Conservation (phyloP, 1,140 invertebrate genomes). For the Drosophila lacertosa region DNA sequence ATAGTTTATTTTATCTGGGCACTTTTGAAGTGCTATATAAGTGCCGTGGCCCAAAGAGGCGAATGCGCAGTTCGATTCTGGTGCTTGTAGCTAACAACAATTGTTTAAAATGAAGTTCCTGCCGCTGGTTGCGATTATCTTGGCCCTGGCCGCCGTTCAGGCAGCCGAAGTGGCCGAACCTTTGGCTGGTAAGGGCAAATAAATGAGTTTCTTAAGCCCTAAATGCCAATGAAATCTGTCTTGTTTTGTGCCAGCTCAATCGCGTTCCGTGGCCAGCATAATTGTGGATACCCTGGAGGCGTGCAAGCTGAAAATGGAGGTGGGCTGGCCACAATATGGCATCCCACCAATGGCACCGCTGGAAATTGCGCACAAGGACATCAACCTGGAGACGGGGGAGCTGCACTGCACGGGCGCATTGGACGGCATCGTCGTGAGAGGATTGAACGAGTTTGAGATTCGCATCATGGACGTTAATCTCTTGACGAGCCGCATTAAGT, state of each 20-base stretch:
- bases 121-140: conserved; percentile 47
- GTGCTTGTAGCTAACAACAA: neutral
- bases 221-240: neutral
- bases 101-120: conserved; percentile 59
- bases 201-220: neutral
- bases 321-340: conserved; percentile 55
- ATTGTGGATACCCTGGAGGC: conserved; percentile 50
- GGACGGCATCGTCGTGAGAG: conserved; percentile 49
- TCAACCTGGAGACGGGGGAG: conserved; percentile 43
- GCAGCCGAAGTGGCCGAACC: conserved; percentile 46
- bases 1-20: conserved; percentile 54
- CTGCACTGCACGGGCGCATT: conserved; percentile 44
- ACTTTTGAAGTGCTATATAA: conserved; percentile 49
- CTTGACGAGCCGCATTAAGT: conserved; percentile 38
- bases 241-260: conserved; percentile 32
- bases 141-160: conserved; percentile 36
- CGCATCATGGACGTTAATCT: conserved; percentile 33
- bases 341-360: conserved; percentile 69
- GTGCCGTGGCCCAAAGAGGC: neutral
- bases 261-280: conserved; percentile 57
- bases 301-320: conserved; percentile 46
- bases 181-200: conserved; percentile 42
- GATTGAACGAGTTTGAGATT: conserved; percentile 67
- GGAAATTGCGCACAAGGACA: conserved; percentile 28
- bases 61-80: conserved; percentile 8